Percentiles rank a stretch among this genome's conserved stretches.
Conservation (phyloP, 2,797 vertebrate species). For the Chromobotia macracanthus region DNA sequence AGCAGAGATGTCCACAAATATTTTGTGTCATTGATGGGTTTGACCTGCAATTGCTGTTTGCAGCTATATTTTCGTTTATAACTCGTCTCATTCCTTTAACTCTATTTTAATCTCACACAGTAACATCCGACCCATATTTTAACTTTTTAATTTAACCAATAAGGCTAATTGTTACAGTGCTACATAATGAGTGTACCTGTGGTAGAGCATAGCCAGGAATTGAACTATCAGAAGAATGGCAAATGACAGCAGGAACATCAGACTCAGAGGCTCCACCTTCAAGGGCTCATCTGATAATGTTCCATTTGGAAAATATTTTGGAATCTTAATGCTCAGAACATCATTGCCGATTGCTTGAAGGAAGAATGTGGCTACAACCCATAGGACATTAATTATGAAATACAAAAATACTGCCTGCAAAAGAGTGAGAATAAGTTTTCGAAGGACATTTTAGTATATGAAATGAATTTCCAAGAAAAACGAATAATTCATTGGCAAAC, state of each 20-base stretch:
- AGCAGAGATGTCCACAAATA: too few relatives aligned
- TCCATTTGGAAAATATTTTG: conserved; percentile 71
- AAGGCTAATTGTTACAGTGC: too few relatives aligned
- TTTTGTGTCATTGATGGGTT: too few relatives aligned
- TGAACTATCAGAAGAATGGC: conserved; percentile 77
- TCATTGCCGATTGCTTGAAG: conserved; percentile 80
- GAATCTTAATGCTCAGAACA: conserved; percentile 77
- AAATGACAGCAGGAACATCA: conserved; percentile 84
- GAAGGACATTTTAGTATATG: neutral
- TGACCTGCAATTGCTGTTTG: too few relatives aligned
- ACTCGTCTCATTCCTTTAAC: too few relatives aligned
- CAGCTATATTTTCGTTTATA: too few relatives aligned
- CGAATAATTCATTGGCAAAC: neutral
- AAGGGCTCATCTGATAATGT: conserved; percentile 62
- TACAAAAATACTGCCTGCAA: conserved; percentile 81
- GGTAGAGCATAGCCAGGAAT: conserved; percentile 84
- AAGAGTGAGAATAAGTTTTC: neutral
- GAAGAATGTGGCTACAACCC: conserved; percentile 84
- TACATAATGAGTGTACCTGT: conserved; percentile 72
- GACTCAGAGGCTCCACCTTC: conserved; percentile 79
- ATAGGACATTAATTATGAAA: conserved; percentile 83
- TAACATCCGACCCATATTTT: too few relatives aligned
- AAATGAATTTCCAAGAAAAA: neutral
- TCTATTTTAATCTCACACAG: too few relatives aligned
- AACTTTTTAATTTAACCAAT: too few relatives aligned